Base-by-base conservation (phyloP, 1,140 invertebrate species). In the Aleiodes sp. region DNA sequence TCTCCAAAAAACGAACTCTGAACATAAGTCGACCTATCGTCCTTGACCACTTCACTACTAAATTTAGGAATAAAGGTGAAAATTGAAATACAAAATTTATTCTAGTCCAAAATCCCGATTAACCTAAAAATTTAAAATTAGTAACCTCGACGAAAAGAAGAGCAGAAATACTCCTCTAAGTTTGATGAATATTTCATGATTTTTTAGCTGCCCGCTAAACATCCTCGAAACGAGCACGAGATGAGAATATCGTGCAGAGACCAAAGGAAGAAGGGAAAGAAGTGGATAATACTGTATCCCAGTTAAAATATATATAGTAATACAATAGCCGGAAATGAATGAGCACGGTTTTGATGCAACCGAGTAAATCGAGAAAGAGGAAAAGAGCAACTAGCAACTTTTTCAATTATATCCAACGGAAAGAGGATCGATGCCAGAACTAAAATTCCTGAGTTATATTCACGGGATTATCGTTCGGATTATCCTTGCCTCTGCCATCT, bases 391-490 rank as follows among this genome's bases (percentile, higher is more conserved):
- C 39, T 43, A 16, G 39, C 66, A 78, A 79, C 74, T 78, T 78
- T 79, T 78, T 77, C 76, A 78, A 79, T 78, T 77, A 77, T 76
- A 75, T 59, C 37, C 72, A 71, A 59, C 67, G 65, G 62, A 19
- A n/a, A n/a, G 8, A 68, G 71, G 71, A 78, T 79, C 78, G 76
- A 79, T 80, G 72, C 73, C 75, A 68, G 76, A 77, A 76, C 76
- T 80, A 75, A 78, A 65, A 70, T 80, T 79, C 73, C 70, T 67
- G 65, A 74, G 77, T 73, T 77, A 78, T 76, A 79, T 79, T 77
- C 76, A 68, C 65, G 12, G 76, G 78, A 78, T 79, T 78, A 79
- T 79, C 73, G 74, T 24, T 39, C 43, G 77, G 77, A 78, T 79
- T 78, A 78, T 79, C 75, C 72, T 61, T 19, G 24, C 26, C 24